Evolutionary conservation across 2,797 vertebrate species (phyloP).

Genomic region (Naso thynnoides): DNA sequence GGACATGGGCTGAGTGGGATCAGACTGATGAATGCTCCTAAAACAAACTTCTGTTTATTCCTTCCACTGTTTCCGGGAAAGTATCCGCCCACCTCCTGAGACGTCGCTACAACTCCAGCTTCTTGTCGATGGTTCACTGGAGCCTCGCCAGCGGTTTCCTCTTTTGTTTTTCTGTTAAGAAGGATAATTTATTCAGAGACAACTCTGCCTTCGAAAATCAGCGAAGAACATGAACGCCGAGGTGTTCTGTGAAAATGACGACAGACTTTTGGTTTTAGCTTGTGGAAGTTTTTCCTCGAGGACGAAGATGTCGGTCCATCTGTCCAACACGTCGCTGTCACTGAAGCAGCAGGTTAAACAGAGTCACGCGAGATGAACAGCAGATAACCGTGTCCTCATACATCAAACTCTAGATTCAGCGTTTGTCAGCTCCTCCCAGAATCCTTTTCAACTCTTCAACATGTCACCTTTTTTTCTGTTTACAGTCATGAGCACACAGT

Average conservation of each 20-base stretch:
- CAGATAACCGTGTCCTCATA: background rate
- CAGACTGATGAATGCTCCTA: constrained; percentile 20
- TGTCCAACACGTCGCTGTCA: background rate
- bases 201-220: background rate
- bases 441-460: too few species aligned
- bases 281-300: background rate
- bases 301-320: background rate
- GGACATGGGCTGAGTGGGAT: constrained; percentile 26
- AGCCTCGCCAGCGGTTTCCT: constrained; percentile 1
- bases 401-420: background rate
- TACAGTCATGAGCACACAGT: too few species aligned
- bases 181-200: background rate
- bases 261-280: constrained; percentile 7
- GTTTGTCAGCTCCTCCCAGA: too few species aligned
- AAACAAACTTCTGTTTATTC: constrained; percentile 26
- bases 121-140: background rate
- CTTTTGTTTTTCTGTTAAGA: constrained; percentile 4
- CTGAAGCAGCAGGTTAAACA: background rate
- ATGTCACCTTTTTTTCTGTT: too few species aligned
- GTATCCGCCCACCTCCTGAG: constrained; percentile 26
- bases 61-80: constrained; percentile 12
- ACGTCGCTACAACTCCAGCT: background rate
- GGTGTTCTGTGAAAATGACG: background rate
- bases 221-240: background rate
- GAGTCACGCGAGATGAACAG: background rate